Percentiles rank a stretch among this genome's conserved stretches.
phyloP scores from a whole-genome alignment of 1,140 invertebrate genomes.

The Coenobita brevimanus region DNA sequence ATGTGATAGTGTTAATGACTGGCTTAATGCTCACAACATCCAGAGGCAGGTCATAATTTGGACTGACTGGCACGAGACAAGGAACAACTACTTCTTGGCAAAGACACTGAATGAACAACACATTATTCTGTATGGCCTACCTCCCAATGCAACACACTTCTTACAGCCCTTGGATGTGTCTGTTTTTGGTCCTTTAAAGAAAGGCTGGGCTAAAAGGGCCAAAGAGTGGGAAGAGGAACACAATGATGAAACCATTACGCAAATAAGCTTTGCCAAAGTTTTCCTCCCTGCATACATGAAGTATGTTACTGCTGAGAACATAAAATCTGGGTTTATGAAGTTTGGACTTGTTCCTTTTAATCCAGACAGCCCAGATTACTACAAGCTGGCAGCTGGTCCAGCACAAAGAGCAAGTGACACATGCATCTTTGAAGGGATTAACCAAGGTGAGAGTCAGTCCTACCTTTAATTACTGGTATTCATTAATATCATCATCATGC shows the following conservation, averaged over 20 bases:
- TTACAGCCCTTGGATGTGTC: conserved; percentile 31
- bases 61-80: conserved; percentile 21
- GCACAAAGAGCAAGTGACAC: background rate
- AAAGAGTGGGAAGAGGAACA: background rate
- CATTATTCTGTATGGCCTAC: conserved; percentile 3
- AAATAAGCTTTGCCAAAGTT: background rate
- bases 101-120: background rate
- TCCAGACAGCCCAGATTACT: background rate
- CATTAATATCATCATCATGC: too few species aligned
- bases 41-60: background rate
- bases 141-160: conserved; percentile 2
- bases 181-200: conserved; percentile 5
- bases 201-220: background rate
- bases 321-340: background rate
- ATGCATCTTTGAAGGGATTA: too few species aligned
- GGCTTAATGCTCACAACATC: background rate
- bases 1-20: background rate
- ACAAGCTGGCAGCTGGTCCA: background rate
- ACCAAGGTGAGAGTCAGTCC: too few species aligned
- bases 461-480: too few species aligned
- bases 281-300: background rate
- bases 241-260: background rate
- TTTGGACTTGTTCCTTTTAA: background rate
- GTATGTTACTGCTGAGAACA: background rate
- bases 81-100: background rate